Percentiles rank a stretch among this genome's conserved stretches.
Conservation (phyloP, 1,140 invertebrate genomes). For the Drosophila fuyamai region DNA sequence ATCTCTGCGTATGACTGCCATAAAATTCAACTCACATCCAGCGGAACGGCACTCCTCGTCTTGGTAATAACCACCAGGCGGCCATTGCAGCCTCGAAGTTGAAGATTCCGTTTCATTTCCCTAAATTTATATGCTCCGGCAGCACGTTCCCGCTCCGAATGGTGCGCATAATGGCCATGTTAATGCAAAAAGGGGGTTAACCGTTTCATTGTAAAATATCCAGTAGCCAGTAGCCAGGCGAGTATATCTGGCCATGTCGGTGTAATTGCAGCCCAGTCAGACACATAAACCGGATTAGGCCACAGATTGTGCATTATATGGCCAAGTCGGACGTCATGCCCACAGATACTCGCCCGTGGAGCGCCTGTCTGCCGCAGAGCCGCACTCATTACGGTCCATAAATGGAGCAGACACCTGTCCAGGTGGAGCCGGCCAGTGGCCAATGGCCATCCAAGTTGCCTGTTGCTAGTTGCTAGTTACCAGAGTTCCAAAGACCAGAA, state of each 20-base stretch:
- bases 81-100: conserved; percentile 65
- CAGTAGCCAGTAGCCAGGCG: background rate
- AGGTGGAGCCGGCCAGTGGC: background rate
- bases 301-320: conserved; percentile 55
- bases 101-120: conserved; percentile 58
- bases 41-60: conserved; percentile 5
- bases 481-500: background rate
- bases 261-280: conserved; percentile 63
- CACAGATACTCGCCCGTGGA: conserved; percentile 2
- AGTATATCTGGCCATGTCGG: conserved; percentile 23
- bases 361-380: conserved; percentile 32
- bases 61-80: conserved; percentile 74
- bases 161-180: conserved; percentile 68
- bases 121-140: conserved; percentile 53
- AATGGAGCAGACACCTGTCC: conserved; percentile 43
- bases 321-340: conserved; percentile 29
- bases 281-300: conserved; percentile 69
- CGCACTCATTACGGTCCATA: conserved; percentile 43
- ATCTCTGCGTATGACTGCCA: conserved; percentile 76
- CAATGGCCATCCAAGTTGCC: conserved; percentile 13
- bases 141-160: conserved; percentile 16
- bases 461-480: background rate
- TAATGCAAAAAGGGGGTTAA: conserved; percentile 44
- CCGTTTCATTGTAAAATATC: conserved; percentile 55
- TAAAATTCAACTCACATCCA: conserved; percentile 76